Conservation (phyloP, 2,113 vertebrate genomes). For the Mastomys coucha region DNA sequence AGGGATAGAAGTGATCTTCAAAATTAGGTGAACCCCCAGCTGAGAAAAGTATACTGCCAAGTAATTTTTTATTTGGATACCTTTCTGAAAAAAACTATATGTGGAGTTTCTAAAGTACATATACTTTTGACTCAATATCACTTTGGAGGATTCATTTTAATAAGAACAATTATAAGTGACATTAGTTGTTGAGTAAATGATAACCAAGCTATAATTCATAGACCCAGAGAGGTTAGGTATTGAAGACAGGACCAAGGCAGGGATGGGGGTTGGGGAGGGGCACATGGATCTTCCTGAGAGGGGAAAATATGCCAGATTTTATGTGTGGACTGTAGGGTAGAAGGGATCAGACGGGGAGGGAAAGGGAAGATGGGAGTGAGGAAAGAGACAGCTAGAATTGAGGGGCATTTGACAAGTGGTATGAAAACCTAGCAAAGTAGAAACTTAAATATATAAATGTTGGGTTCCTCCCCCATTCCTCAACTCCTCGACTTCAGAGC, state of each 20-base stretch:
- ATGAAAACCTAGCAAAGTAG: not conserved
- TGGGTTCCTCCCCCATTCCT: no score
- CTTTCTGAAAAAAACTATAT: slow-evolving; percentile 17
- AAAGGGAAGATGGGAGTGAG: not conserved
- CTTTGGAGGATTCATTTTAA: slow-evolving; percentile 25
- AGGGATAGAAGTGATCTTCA: slow-evolving; percentile 5
- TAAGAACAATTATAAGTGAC: not conserved
- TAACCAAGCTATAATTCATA: not conserved
- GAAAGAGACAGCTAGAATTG: not conserved
- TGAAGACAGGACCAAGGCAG: not conserved
- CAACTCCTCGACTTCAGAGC: no score
- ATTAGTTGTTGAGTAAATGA: not conserved
- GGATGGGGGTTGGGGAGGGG: no score
- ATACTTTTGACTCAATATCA: not conserved
- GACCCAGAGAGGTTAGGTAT: not conserved
- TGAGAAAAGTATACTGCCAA: not conserved
- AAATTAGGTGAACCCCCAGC: not conserved
- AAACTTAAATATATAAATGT: not conserved
- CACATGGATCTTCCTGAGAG: not conserved
- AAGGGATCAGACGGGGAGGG: not conserved
- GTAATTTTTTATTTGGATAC: not conserved
- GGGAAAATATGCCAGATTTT: not conserved
- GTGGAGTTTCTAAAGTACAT: not conserved
- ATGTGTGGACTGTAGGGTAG: not conserved
- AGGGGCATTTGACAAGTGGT: not conserved